These are phyloP conservation scores for Vireo altiloquus DNA, from an alignment of 2,113 vertebrate genomes.

Conservation along the genomic window DNA sequence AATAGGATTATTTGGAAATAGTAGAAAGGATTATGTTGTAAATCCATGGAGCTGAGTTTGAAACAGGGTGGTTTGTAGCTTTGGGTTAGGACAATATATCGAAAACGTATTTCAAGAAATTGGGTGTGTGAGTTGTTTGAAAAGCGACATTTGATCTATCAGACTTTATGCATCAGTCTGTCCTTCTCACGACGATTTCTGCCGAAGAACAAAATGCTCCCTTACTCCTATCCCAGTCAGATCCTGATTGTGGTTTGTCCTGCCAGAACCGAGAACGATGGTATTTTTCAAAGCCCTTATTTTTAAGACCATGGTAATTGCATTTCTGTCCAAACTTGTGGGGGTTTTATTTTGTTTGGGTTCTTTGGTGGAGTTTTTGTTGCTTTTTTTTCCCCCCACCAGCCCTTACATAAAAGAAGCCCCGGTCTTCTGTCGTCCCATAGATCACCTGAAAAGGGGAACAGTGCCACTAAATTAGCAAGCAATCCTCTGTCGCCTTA, in stretches of 20 bases:
- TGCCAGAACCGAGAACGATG: not conserved
- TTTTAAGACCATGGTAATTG: not conserved
- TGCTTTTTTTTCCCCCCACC: not conserved
- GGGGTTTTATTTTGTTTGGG: not conserved
- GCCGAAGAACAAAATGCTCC: not conserved
- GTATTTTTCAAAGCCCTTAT: not conserved
- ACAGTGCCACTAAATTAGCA: not conserved
- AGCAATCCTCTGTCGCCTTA: not conserved
- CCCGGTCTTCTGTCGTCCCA: not conserved
- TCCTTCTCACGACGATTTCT: not conserved
- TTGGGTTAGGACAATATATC: not conserved
- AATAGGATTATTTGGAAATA: slow-evolving; percentile 56
- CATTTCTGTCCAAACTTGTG: not conserved
- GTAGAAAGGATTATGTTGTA: slow-evolving; percentile 36
- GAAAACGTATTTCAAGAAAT: not conserved
- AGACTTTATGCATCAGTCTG: not conserved
- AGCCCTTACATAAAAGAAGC: not conserved
- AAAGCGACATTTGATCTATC: not conserved
- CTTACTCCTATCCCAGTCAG: not conserved
- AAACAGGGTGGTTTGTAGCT: not conserved
- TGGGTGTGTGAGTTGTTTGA: not conserved
- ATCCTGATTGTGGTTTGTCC: not conserved
- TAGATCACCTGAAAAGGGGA: not conserved
- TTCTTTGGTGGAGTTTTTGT: not conserved
- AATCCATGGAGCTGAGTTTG: slow-evolving; percentile 1